Evolutionary conservation across 2,797 vertebrate species (phyloP).

Genomic region (Rhinogobio ventralis): DNA sequence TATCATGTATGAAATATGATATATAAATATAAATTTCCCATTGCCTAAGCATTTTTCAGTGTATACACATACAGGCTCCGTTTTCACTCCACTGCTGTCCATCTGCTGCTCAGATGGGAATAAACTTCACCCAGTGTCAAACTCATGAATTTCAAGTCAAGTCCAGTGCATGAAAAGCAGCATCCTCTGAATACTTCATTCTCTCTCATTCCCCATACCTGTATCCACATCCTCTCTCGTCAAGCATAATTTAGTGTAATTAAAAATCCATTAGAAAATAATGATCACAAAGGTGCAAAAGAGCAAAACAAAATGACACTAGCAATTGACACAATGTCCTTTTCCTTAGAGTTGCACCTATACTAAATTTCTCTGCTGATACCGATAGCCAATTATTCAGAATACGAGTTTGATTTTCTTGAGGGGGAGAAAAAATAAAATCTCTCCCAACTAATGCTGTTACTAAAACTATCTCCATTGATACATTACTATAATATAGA

Average conservation of each 20-base stretch:
- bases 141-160: conserved; percentile 26
- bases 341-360: neutral
- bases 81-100: conserved; percentile 9
- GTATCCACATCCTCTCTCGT: conserved; percentile 3
- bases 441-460: too few species aligned
- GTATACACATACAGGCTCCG: neutral
- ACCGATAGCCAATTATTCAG: neutral
- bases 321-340: neutral
- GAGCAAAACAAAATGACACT: conserved; percentile 34
- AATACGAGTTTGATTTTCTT: neutral
- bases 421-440: neutral
- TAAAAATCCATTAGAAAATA: conserved; percentile 57
- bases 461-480: too few species aligned
- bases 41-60: neutral
- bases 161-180: conserved; percentile 12
- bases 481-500: too few species aligned
- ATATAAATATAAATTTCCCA: neutral
- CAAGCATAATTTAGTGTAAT: conserved; percentile 52
- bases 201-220: neutral
- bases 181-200: conserved; percentile 21
- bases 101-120: conserved; percentile 28
- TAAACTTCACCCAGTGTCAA: conserved; percentile 37
- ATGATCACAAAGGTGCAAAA: conserved; percentile 30
- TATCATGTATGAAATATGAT: neutral
- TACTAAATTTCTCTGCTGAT: neutral